Percentiles rank a stretch among this genome's conserved stretches.
phyloP scores from a whole-genome alignment of 2,113 vertebrate genomes.

The Eonycteris spelaea region DNA sequence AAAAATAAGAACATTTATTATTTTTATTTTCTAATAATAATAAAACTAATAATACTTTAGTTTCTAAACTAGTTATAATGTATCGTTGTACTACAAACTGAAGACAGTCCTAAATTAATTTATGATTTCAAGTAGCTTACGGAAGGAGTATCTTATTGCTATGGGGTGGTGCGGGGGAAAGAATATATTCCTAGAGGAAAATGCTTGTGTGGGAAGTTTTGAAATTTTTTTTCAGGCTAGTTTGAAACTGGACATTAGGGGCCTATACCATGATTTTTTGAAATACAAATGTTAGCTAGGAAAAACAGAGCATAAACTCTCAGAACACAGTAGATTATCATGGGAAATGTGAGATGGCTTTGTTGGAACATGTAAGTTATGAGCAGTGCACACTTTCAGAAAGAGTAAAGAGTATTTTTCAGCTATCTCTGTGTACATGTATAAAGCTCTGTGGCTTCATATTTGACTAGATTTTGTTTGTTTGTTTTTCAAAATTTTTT shows the following conservation, averaged over 20 bases:
- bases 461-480: constrained; percentile 77
- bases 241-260: background rate
- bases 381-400: background rate
- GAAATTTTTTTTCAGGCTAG: background rate
- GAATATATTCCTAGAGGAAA: background rate
- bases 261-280: background rate
- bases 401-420: background rate
- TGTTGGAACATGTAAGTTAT: background rate
- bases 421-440: constrained; percentile 12
- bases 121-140: background rate
- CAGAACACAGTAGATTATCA: background rate
- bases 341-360: background rate
- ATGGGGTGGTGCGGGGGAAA: background rate
- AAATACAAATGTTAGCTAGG: background rate
- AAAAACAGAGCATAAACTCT: background rate
- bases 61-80: background rate
- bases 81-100: background rate
- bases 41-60: background rate
- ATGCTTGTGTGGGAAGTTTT: background rate
- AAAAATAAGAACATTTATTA: background rate
- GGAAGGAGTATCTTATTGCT: background rate
- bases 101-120: background rate
- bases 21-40: background rate
- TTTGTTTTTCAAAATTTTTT: constrained; percentile 80
- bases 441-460: constrained; percentile 26